These are phyloP conservation scores for Zelleria hepariella DNA, from an alignment of 2,888 invertebrate species.

Conservation along the genomic window DNA sequence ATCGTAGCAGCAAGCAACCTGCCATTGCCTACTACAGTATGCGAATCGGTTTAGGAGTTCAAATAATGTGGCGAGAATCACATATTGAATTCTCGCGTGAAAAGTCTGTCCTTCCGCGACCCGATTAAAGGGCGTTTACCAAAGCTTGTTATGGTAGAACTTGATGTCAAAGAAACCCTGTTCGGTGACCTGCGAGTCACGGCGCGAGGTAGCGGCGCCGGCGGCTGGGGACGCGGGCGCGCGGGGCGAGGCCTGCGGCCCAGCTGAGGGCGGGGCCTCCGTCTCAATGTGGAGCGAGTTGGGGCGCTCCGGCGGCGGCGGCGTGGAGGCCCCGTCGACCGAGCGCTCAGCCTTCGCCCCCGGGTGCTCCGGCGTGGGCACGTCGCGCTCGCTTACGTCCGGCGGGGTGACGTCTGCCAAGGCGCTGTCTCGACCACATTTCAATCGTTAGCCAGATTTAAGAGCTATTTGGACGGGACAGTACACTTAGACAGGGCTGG, in stretches of 20 bases:
- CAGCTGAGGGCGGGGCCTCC: neutral
- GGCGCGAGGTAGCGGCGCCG: constrained; percentile 7
- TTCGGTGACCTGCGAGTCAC: constrained; percentile 65
- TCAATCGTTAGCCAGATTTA: neutral
- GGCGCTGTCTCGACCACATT: neutral
- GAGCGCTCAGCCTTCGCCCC: neutral
- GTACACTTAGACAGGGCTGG: too few relatives aligned
- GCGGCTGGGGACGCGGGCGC: neutral
- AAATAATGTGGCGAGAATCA: too few relatives aligned
- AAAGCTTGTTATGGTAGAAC: constrained; percentile 83
- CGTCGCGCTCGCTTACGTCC: neutral
- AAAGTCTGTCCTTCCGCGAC: too few relatives aligned
- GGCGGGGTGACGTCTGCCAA: neutral
- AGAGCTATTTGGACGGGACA: too few relatives aligned
- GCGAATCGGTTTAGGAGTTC: too few relatives aligned
- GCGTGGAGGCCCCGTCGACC: too few relatives aligned
- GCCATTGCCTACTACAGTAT: too few relatives aligned
- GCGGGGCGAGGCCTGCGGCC: neutral
- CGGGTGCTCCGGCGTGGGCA: neutral
- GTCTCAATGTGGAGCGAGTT: neutral
- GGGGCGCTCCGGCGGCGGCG: neutral
- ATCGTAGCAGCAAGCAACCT: too few relatives aligned
- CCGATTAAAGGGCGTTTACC: constrained; percentile 58
- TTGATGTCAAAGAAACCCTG: constrained; percentile 82
- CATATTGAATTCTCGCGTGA: too few relatives aligned